These are phyloP conservation scores for Conistra vaccinii DNA, from an alignment of 2,888 invertebrate species.

Conservation along the genomic window DNA sequence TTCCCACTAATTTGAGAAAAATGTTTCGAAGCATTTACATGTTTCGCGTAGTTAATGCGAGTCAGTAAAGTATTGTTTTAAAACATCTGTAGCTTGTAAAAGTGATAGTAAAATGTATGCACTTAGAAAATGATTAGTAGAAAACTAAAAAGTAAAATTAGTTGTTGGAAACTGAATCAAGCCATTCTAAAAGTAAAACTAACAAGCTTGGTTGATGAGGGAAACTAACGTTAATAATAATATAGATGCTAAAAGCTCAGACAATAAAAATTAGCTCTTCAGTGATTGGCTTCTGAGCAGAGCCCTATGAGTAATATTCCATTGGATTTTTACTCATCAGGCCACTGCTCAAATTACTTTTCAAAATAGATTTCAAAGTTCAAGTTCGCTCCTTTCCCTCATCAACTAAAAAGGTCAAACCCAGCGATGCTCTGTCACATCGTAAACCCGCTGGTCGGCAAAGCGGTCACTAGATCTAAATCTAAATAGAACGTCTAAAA, in stretches of 20 bases:
- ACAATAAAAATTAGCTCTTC: not conserved
- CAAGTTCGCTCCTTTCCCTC: conserved; percentile 53
- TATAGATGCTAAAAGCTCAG: not conserved
- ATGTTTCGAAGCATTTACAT: conserved; percentile 54
- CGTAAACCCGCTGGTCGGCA: conserved; percentile 83
- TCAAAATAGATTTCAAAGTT: not conserved
- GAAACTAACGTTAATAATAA: conserved; percentile 27
- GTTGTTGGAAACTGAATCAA: conserved; percentile 72
- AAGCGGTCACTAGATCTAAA: conserved; percentile 82
- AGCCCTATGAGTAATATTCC: not conserved
- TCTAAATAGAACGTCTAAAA: conserved; percentile 74
- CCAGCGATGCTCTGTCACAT: conserved; percentile 78
- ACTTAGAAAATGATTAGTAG: conserved; percentile 73
- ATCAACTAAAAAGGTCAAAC: conserved; percentile 74
- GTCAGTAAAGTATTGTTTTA: conserved; percentile 56
- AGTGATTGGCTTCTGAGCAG: not conserved
- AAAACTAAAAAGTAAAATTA: conserved; percentile 76
- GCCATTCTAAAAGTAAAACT: conserved; percentile 83
- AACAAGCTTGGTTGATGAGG: conserved; percentile 76
- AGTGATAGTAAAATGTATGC: conserved; percentile 61
- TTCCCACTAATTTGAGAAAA: conserved; percentile 57
- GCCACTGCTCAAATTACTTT: not conserved
- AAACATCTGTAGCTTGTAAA: conserved; percentile 51
- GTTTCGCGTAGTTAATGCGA: conserved; percentile 49
- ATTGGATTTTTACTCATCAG: not conserved